Evolutionary conservation across 2,888 invertebrate genomes (phyloP).

Genomic region (Eucera pruinosa): DNA sequence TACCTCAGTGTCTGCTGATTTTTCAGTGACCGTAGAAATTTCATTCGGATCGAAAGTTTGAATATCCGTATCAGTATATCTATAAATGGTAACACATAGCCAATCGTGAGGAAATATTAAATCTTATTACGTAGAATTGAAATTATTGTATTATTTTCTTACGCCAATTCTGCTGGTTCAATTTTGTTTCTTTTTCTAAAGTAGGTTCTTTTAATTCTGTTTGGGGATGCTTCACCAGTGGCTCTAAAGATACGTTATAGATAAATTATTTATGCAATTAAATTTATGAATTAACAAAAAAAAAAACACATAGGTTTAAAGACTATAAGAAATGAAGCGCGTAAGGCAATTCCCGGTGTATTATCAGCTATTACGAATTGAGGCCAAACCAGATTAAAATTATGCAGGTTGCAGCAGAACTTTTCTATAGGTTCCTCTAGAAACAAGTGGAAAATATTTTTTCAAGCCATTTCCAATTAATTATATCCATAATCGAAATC

Average conservation of each 20-base stretch:
- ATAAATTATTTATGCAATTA: neutral
- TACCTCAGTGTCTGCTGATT: constrained; percentile 17
- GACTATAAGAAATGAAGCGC: neutral
- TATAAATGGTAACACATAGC: too few species aligned
- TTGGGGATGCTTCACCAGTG: neutral
- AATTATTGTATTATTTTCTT: constrained; percentile 16
- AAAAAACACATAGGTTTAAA: constrained; percentile 15
- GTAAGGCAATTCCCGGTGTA: constrained; percentile 25
- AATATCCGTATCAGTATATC: neutral
- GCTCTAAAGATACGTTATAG: neutral
- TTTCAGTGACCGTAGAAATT: neutral
- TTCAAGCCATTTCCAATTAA: neutral
- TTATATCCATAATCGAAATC: neutral
- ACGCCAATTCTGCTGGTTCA: constrained; percentile 48
- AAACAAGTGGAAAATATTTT: neutral
- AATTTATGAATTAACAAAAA: neutral
- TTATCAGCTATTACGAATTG: constrained; percentile 10
- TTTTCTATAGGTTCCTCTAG: neutral
- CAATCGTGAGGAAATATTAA: too few species aligned
- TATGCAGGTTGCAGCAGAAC: neutral
- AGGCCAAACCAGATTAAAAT: constrained; percentile 31
- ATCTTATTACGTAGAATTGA: too few species aligned
- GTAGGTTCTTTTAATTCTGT: constrained; percentile 4
- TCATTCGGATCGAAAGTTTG: neutral
- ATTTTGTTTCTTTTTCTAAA: constrained; percentile 54